A percentile compares a stretch with the other conserved stretches of the same genome.
phyloP scores from a whole-genome alignment of 2,888 invertebrate genomes.

The Dicranocentrus wangi region DNA sequence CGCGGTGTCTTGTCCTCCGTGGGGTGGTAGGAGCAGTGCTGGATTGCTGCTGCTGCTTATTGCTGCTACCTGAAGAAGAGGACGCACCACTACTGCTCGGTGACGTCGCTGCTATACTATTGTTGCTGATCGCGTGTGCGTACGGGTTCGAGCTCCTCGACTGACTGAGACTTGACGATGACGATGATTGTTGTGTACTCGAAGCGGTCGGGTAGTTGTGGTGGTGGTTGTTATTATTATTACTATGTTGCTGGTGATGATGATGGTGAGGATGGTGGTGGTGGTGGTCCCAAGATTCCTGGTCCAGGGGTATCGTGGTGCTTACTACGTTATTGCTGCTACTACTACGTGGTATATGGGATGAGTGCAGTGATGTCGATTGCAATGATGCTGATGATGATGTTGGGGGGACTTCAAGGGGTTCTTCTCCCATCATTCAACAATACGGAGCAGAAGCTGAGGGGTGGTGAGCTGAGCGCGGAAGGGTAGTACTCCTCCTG shows the following conservation, averaged over 20 bases:
- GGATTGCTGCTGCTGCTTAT: slow-evolving; percentile 3
- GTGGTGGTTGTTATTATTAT: neutral
- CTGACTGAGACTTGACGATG: slow-evolving; percentile 15
- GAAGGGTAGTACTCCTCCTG: too few relatives aligned
- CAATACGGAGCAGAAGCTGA: neutral
- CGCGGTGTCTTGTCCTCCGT: slow-evolving; percentile 89
- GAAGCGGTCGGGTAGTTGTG: slow-evolving; percentile 6
- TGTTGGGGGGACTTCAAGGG: slow-evolving; percentile 68
- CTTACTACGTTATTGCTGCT: too few relatives aligned
- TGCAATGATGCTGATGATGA: slow-evolving; percentile 51
- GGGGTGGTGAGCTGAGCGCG: too few relatives aligned
- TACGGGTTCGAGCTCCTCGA: slow-evolving; percentile 32
- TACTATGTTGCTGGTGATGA: neutral
- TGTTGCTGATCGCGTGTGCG: slow-evolving; percentile 12
- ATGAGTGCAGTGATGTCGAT: neutral
- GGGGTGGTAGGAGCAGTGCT: slow-evolving; percentile 37
- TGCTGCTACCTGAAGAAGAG: neutral
- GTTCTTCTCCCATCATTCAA: slow-evolving; percentile 66
- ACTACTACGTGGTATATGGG: neutral
- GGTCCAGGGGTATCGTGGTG: slow-evolving; percentile 1
- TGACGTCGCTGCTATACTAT: neutral
- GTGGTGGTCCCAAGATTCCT: neutral
- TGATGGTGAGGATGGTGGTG: too few relatives aligned
- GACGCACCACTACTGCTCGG: slow-evolving; percentile 4
- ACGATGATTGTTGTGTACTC: too few relatives aligned